Percentiles rank a stretch among this genome's conserved stretches.
phyloP scores from a whole-genome alignment of 2,797 vertebrate genomes.

The Sternotherus odoratus region DNA sequence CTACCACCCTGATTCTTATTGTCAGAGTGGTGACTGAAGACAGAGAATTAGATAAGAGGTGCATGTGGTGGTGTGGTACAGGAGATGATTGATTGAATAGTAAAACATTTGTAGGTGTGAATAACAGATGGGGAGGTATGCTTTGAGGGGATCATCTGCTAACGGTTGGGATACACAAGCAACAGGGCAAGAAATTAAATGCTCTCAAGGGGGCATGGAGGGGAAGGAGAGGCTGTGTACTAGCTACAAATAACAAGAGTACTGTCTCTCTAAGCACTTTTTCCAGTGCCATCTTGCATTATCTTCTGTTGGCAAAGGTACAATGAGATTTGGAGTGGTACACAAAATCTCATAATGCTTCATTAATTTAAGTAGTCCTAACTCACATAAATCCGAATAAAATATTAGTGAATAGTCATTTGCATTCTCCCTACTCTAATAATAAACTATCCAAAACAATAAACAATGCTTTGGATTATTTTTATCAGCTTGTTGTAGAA shows the following conservation, averaged over 20 bases:
- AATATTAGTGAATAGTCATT: neutral
- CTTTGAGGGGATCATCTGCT: neutral
- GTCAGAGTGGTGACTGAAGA: neutral
- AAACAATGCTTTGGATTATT: neutral
- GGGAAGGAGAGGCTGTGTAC: neutral
- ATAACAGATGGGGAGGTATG: neutral
- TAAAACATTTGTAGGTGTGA: neutral
- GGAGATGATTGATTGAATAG: neutral
- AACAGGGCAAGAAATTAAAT: neutral
- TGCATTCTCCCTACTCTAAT: neutral
- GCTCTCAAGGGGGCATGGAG: neutral
- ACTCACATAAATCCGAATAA: neutral
- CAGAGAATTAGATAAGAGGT: neutral
- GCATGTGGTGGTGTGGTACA: neutral
- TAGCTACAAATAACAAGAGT: neutral
- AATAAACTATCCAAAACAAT: neutral
- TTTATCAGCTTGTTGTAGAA: constrained; percentile 11
- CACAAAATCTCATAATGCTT: neutral
- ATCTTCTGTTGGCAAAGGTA: neutral
- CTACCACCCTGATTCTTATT: too few relatives aligned
- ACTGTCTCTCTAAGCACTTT: neutral
- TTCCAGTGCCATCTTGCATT: neutral
- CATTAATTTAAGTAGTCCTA: fast-evolving
- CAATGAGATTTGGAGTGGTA: neutral
- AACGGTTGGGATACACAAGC: neutral